phyloP scores from a whole-genome alignment of 2,797 vertebrate species.

The Acestrorhynchus altus region DNA sequence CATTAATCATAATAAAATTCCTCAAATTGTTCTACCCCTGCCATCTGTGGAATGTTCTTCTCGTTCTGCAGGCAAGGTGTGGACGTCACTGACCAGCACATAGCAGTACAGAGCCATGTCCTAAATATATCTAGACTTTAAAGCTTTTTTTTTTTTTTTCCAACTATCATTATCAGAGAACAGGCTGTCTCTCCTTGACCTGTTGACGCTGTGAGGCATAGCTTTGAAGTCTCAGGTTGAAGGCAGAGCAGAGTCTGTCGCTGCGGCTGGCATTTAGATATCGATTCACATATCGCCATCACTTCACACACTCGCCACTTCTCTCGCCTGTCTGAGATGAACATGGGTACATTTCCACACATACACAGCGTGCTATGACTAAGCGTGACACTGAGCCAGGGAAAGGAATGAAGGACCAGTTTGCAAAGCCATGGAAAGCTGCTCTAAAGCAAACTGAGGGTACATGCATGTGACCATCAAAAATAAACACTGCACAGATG shows the following conservation, averaged over 20 bases:
- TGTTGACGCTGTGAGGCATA: slow-evolving; percentile 58
- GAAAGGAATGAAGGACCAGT: not conserved
- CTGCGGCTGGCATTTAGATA: slow-evolving; percentile 43
- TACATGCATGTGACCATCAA: slow-evolving; percentile 12
- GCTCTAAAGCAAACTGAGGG: not conserved
- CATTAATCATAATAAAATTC: slow-evolving; percentile 2
- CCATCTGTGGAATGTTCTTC: slow-evolving; percentile 11
- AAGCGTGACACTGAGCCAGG: not conserved
- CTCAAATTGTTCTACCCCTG: not conserved
- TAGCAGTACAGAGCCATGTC: slow-evolving; percentile 41
- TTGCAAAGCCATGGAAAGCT: not conserved
- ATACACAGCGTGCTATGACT: slow-evolving; percentile 1
- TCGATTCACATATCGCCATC: slow-evolving; percentile 27
- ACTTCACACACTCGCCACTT: slow-evolving; percentile 1
- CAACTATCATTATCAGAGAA: slow-evolving; percentile 46
- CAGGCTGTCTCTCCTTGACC: slow-evolving; percentile 64
- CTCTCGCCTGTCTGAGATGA: slow-evolving; percentile 5
- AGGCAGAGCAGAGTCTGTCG: slow-evolving; percentile 23
- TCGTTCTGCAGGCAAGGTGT: slow-evolving; percentile 40
- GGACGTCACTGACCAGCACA: slow-evolving; percentile 61
- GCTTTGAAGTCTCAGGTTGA: slow-evolving; percentile 65
- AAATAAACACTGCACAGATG: not conserved
- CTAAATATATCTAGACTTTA: slow-evolving; percentile 73
- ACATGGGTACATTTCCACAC: slow-evolving; percentile 27
- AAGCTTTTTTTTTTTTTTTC: slow-evolving; percentile 56